Percentiles rank a stretch among this genome's conserved stretches.
These are phyloP conservation scores for Prionailurus bengalensis DNA, from an alignment of 2,113 vertebrate genomes.

Conservation along the genomic window DNA sequence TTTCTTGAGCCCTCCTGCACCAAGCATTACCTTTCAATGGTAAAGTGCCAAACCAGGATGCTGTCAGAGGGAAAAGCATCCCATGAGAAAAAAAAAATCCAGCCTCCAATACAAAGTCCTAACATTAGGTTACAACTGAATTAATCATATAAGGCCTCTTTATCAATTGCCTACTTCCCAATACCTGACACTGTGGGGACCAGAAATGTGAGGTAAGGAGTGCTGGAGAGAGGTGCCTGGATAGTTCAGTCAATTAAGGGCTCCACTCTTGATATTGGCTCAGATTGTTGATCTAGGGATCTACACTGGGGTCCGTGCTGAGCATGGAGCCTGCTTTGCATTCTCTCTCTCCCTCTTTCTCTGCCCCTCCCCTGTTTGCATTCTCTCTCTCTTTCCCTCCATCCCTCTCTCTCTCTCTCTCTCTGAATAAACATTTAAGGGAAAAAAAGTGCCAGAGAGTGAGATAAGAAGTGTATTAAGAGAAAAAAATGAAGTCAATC, in stretches of 20 bases:
- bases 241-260: too few relatives aligned
- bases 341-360: too few relatives aligned
- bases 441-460: neutral
- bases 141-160: rapidly evolving
- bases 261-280: too few relatives aligned
- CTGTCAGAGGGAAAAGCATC: neutral
- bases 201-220: neutral
- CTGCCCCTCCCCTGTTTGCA: too few relatives aligned
- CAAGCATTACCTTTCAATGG: neutral
- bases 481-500: neutral
- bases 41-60: neutral
- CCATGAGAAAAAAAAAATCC: neutral
- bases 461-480: neutral
- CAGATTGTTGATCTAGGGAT: too few relatives aligned
- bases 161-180: neutral
- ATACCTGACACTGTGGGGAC: neutral
- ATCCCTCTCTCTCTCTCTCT: too few relatives aligned
- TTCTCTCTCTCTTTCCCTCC: too few relatives aligned
- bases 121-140: neutral
- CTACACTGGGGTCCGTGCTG: too few relatives aligned
- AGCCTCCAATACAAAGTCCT: neutral
- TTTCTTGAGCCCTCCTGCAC: neutral
- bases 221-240: neutral
- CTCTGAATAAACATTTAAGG: too few relatives aligned
- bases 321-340: too few relatives aligned